These are phyloP conservation scores for Hippocampus guttulatus DNA, from an alignment of 2,113 vertebrate species.

Conservation along the genomic window DNA sequence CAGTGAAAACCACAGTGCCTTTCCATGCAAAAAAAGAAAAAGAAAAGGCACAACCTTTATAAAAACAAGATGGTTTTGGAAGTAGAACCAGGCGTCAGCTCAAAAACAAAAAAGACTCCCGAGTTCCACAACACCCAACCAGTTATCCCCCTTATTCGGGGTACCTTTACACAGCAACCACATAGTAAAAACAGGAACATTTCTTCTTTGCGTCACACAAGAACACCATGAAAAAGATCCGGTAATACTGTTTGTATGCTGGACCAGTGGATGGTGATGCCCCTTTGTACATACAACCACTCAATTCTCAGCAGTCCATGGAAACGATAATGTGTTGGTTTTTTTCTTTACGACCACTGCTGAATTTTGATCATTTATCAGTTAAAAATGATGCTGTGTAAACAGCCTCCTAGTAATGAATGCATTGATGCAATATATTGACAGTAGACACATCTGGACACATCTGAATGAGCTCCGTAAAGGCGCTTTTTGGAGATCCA, in stretches of 20 bases:
- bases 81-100: slow-evolving; percentile 41
- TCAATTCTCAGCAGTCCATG: neutral
- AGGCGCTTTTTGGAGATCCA: neutral
- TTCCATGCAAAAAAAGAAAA: slow-evolving; percentile 19
- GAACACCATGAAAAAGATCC: neutral
- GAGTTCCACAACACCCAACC: neutral
- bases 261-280: neutral
- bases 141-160: neutral
- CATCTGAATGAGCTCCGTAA: neutral
- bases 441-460: neutral
- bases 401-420: neutral
- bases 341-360: neutral
- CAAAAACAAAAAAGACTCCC: slow-evolving; percentile 17
- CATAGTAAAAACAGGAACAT: neutral
- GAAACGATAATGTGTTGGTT: neutral
- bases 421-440: neutral
- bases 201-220: neutral
- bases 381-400: neutral
- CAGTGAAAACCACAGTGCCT: slow-evolving; percentile 32
- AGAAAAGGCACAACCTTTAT: slow-evolving; percentile 45
- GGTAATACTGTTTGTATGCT: neutral
- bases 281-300: neutral
- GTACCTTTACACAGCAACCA: neutral
- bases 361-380: neutral
- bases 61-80: slow-evolving; percentile 53